Percentiles rank a stretch among this genome's conserved stretches.
These are phyloP conservation scores for Chesias legatella DNA, from an alignment of 2,888 invertebrate species.

Conservation along the genomic window DNA sequence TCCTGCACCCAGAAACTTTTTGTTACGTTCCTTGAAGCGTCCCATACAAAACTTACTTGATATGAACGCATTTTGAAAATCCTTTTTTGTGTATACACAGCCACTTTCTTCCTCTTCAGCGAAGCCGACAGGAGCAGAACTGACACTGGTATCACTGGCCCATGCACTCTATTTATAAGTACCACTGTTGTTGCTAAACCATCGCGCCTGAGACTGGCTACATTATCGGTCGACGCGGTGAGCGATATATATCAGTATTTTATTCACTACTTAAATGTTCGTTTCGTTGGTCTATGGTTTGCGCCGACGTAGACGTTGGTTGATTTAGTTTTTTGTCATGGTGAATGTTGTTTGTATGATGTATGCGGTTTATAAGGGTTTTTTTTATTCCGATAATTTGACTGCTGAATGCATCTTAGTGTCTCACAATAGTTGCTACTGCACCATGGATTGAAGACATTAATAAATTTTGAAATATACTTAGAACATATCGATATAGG, in stretches of 20 bases:
- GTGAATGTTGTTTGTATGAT: too few relatives aligned
- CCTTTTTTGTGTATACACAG: constrained; percentile 28
- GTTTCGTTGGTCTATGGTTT: neutral
- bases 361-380: too few relatives aligned
- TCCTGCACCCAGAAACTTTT: too few relatives aligned
- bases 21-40: neutral
- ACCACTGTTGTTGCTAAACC: constrained; percentile 51
- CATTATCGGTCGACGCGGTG: too few relatives aligned
- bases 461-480: too few relatives aligned
- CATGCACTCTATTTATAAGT: constrained; percentile 64
- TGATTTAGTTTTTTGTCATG: constrained; percentile 5
- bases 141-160: constrained; percentile 54
- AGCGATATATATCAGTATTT: too few relatives aligned
- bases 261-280: too few relatives aligned
- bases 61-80: constrained; percentile 60
- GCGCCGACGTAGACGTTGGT: constrained; percentile 8
- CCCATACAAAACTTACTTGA: constrained; percentile 62
- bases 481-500: too few relatives aligned
- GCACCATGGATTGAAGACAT: too few relatives aligned
- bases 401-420: too few relatives aligned
- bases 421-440: too few relatives aligned
- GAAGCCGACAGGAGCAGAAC: constrained; percentile 70
- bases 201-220: constrained; percentile 14
- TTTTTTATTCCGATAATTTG: too few relatives aligned
- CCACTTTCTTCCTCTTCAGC: constrained; percentile 79